Evolutionary conservation across 23 tunicate genomes (phyloP).

Genomic region (Ascidia mentula): DNA sequence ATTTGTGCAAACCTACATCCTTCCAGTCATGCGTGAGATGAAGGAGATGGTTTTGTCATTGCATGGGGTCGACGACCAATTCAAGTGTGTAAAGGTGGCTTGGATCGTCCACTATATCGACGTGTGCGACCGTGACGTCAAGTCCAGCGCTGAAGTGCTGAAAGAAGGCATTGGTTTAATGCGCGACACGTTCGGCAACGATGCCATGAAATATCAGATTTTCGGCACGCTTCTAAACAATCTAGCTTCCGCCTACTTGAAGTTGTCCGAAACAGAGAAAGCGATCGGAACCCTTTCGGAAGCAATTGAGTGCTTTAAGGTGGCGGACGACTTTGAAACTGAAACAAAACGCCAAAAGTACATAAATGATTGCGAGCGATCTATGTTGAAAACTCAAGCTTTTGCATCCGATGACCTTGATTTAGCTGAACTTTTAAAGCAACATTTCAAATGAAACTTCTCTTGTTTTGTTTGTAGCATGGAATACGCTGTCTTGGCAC

Average conservation of each 20-base stretch:
- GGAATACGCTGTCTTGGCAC: too few relatives aligned
- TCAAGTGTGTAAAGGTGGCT: not conserved
- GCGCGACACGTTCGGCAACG: not conserved
- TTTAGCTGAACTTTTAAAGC: not conserved
- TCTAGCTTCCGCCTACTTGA: not conserved
- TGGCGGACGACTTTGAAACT: not conserved
- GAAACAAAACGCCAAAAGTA: not conserved
- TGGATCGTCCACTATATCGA: conserved; percentile 4
- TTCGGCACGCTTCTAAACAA: not conserved
- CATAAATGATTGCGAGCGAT: not conserved
- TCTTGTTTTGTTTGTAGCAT: too few relatives aligned
- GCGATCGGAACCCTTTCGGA: not conserved
- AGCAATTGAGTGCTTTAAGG: not conserved
- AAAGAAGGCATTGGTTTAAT: not conserved
- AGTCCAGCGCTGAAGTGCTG: not conserved
- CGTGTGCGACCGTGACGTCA: not conserved
- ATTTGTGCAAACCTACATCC: not conserved
- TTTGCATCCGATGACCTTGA: not conserved
- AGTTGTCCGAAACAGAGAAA: not conserved
- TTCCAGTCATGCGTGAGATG: not conserved
- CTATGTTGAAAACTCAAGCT: not conserved
- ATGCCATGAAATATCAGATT: not conserved
- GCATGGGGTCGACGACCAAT: not conserved
- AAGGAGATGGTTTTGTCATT: not conserved
- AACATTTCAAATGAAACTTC: not conserved